These are phyloP conservation scores for Haliclystus octoradiatus DNA, from an alignment of 30 jellyfish, hydroid and myxozoan genomes.

Conservation along the genomic window DNA sequence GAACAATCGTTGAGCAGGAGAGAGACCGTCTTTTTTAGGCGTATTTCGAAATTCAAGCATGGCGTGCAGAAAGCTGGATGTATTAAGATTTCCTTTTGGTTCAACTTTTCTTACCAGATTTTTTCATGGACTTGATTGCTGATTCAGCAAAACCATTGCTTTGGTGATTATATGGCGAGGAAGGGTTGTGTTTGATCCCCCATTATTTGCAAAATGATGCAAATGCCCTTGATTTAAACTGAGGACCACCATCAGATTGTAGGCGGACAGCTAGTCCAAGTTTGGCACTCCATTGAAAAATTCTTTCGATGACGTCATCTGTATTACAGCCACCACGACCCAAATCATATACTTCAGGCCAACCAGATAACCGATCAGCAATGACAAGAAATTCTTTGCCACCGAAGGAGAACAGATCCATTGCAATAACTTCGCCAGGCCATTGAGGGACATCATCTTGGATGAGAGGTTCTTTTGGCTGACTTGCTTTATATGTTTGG, in stretches of 20 bases:
- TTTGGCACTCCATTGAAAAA: not conserved
- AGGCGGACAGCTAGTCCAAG: not conserved
- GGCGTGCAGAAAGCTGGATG: not conserved
- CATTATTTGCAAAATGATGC: not conserved
- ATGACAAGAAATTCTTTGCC: not conserved
- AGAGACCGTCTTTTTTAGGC: not conserved
- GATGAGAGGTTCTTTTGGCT: not conserved
- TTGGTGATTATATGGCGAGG: not conserved
- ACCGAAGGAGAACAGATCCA: constrained; percentile 22
- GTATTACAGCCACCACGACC: not conserved
- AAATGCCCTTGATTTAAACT: not conserved
- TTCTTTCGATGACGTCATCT: not conserved
- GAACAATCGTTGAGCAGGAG: not conserved
- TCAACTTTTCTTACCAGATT: not conserved
- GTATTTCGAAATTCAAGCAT: not conserved
- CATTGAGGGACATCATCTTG: constrained; percentile 1
- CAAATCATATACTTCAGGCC: not conserved
- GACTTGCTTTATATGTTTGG: not conserved
- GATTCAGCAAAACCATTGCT: not conserved
- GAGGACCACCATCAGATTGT: not conserved
- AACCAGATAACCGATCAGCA: not conserved
- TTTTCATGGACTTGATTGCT: too few relatives aligned
- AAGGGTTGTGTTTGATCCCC: not conserved
- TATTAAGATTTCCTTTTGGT: too few relatives aligned
- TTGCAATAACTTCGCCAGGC: constrained; percentile 12